Percentiles rank a stretch among this genome's conserved stretches.
Evolutionary conservation across 2,797 vertebrate species (phyloP).

Genomic region (Clarias pachynema): DNA sequence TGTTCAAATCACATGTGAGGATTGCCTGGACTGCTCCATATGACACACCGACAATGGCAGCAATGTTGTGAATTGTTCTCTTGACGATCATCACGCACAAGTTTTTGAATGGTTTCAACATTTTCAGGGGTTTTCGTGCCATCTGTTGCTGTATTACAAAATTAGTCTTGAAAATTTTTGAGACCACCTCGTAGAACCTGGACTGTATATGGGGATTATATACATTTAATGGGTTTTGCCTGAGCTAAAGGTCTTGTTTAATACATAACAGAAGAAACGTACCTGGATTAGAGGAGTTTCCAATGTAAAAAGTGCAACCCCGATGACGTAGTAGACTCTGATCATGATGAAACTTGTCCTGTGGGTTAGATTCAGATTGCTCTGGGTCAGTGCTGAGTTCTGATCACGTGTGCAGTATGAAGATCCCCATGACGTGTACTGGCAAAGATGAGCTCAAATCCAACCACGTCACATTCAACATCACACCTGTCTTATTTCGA

Average conservation of each 20-base stretch:
- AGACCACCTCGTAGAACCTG: too few relatives aligned
- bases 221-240: background rate
- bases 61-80: too few relatives aligned
- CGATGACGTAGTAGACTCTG: constrained; percentile 54
- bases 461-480: background rate
- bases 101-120: too few relatives aligned
- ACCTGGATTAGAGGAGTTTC: constrained; percentile 77
- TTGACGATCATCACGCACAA: too few relatives aligned
- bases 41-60: too few relatives aligned
- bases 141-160: too few relatives aligned
- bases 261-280: constrained; percentile 31
- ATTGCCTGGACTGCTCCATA: too few relatives aligned
- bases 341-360: constrained; percentile 47
- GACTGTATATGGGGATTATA: background rate
- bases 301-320: constrained; percentile 73
- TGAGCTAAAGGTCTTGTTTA: background rate
- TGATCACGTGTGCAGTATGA: background rate
- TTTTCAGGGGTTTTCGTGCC: too few relatives aligned
- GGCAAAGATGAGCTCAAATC: background rate
- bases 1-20: too few relatives aligned
- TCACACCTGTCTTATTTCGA: background rate
- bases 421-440: background rate
- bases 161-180: too few relatives aligned
- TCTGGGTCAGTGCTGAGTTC: constrained; percentile 12
- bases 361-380: constrained; percentile 22